phyloP scores from a whole-genome alignment of 2,113 vertebrate species.

The Triplophysa siluroides region DNA sequence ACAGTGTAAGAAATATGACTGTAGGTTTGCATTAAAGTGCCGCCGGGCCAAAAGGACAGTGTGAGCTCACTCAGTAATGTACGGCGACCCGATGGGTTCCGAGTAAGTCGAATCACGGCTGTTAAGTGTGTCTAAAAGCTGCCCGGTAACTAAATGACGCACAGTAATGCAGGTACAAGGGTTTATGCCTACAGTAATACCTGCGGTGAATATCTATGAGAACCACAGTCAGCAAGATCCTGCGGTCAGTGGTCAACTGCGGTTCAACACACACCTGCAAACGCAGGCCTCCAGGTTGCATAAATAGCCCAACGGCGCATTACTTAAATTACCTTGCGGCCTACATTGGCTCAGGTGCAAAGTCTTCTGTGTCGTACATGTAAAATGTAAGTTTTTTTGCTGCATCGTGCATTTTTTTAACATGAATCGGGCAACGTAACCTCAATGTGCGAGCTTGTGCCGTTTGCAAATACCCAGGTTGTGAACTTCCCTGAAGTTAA shows the following conservation, averaged over 20 bases:
- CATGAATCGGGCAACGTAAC: neutral
- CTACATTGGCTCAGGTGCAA: constrained; percentile 36
- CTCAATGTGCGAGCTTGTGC: neutral
- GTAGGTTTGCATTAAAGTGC: constrained; percentile 18
- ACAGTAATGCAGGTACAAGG: constrained; percentile 3
- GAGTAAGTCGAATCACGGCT: constrained; percentile 28
- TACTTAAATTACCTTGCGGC: neutral
- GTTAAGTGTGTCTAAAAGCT: constrained; percentile 48
- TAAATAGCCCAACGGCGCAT: constrained; percentile 16
- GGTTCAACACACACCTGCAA: neutral
- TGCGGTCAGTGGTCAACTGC: neutral
- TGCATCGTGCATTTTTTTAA: constrained; percentile 7
- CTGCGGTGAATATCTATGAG: neutral
- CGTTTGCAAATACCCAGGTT: neutral
- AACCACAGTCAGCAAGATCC: neutral
- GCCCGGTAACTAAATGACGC: constrained; percentile 43
- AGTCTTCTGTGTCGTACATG: neutral
- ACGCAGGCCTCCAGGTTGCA: neutral
- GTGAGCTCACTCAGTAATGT: constrained; percentile 39
- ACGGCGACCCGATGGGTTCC: constrained; percentile 25
- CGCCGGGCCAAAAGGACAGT: constrained; percentile 7
- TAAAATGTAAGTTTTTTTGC: neutral
- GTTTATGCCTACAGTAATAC: neutral
- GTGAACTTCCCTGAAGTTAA: neutral
- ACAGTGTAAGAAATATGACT: neutral